phyloP scores from a whole-genome alignment of 2,113 vertebrate genomes.

The Azemiops feae region DNA sequence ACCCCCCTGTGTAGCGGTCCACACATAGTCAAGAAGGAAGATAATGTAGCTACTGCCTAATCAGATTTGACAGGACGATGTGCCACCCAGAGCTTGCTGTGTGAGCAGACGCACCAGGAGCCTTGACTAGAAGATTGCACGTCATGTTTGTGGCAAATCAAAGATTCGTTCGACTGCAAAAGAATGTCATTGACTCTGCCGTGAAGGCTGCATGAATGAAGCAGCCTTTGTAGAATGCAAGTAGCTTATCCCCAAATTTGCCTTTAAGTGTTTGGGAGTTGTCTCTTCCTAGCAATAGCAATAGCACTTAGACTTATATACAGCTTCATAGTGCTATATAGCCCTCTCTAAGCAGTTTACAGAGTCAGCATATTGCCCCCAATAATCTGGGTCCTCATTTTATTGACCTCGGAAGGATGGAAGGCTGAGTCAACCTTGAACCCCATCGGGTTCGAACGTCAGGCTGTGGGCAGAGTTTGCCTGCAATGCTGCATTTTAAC shows the following conservation, averaged over 20 bases:
- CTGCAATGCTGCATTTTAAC: background rate
- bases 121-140: conserved; percentile 40
- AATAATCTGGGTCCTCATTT: background rate
- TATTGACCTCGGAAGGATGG: background rate
- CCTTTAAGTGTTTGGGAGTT: conserved; percentile 22
- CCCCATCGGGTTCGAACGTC: background rate
- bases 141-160: conserved; percentile 50
- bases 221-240: background rate
- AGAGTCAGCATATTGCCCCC: background rate
- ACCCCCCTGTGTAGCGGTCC: conserved; percentile 13
- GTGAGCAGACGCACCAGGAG: conserved; percentile 17
- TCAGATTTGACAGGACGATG: conserved; percentile 42
- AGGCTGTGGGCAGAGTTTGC: background rate
- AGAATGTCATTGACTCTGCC: conserved; percentile 18
- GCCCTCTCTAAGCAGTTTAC: background rate
- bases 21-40: background rate
- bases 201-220: background rate
- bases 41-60: conserved; percentile 38
- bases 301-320: background rate
- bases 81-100: conserved; percentile 33
- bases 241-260: conserved; percentile 11
- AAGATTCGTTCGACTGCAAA: conserved; percentile 40
- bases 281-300: background rate
- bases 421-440: background rate
- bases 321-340: background rate